Percentiles rank a stretch among this genome's conserved stretches.
phyloP scores from a whole-genome alignment of 1,140 invertebrate genomes.

The Holcopasites calliopsidis region DNA sequence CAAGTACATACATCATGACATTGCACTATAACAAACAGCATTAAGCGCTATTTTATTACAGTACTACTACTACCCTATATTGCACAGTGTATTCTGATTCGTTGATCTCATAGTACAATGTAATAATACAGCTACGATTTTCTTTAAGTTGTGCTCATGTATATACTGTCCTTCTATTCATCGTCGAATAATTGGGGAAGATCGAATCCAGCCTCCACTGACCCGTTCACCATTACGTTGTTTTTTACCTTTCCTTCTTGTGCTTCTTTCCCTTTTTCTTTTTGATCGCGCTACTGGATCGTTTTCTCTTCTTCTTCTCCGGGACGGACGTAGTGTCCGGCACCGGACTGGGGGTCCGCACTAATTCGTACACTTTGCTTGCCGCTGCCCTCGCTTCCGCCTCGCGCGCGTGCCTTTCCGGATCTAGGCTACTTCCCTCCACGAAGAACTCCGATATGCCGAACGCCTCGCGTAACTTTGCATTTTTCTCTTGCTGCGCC shows the following conservation, averaged over 20 bases:
- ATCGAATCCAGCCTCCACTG: constrained; percentile 71
- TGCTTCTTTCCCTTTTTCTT: constrained; percentile 77
- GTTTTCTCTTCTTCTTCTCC: constrained; percentile 72
- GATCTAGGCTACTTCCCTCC: constrained; percentile 95
- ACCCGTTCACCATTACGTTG: constrained; percentile 62
- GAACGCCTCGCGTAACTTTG: constrained; percentile 94
- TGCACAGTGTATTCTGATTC: constrained; percentile 1
- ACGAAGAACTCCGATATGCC: constrained; percentile 96
- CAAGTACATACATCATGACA: constrained; percentile 9
- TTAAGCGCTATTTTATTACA: background rate
- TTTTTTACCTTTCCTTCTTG: constrained; percentile 74
- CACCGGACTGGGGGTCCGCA: constrained; percentile 70
- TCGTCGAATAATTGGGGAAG: background rate
- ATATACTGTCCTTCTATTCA: background rate
- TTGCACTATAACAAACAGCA: constrained; percentile 17
- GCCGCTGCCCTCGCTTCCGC: constrained; percentile 83
- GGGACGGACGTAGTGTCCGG: constrained; percentile 47
- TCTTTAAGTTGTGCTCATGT: background rate
- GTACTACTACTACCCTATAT: constrained; percentile 19
- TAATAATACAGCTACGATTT: constrained; percentile 8
- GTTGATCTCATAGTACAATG: constrained; percentile 9
- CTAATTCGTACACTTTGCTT: constrained; percentile 81
- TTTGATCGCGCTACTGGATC: constrained; percentile 69
- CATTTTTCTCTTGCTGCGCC: constrained; percentile 98
- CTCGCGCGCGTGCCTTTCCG: constrained; percentile 89